Evolutionary conservation across 2,888 invertebrate genomes (phyloP).

Genomic region (Neria commutata): DNA sequence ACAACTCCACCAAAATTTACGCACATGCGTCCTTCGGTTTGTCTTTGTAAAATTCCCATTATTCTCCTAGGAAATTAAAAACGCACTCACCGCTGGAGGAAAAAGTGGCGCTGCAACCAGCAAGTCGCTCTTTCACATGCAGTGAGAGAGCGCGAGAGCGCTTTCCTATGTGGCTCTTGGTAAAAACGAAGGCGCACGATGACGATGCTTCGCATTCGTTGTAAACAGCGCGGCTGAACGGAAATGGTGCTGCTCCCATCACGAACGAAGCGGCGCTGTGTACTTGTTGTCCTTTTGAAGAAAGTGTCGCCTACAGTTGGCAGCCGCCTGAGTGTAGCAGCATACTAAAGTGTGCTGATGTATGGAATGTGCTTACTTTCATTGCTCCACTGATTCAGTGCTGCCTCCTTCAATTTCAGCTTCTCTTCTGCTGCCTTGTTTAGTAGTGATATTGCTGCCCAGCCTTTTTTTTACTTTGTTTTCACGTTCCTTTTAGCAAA

Average conservation of each 20-base stretch:
- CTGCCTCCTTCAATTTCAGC: conserved; percentile 2
- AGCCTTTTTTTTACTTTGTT: background rate
- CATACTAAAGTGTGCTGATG: conserved; percentile 7
- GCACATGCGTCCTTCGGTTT: background rate
- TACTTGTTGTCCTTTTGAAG: conserved; percentile 1
- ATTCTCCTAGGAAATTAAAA: background rate
- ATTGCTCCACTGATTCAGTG: conserved; percentile 13
- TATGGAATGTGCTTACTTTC: conserved; percentile 12
- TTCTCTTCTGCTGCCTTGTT: background rate
- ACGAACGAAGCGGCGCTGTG: background rate
- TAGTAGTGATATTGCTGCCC: background rate
- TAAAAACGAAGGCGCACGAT: no score
- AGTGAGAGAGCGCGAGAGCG: no score
- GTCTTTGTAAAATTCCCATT: no score
- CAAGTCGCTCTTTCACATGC: background rate
- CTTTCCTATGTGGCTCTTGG: no score
- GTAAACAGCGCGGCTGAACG: background rate
- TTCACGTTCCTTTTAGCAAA: background rate
- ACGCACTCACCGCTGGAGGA: background rate
- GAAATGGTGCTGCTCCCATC: background rate
- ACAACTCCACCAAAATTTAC: background rate
- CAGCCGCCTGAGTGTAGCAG: background rate
- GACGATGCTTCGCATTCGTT: no score
- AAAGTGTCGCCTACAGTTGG: conserved; percentile 3
- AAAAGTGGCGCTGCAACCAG: conserved; percentile 16